Base-by-base conservation (phyloP, 2,888 invertebrate genomes). In the Ferdinandea cuprea region DNA sequence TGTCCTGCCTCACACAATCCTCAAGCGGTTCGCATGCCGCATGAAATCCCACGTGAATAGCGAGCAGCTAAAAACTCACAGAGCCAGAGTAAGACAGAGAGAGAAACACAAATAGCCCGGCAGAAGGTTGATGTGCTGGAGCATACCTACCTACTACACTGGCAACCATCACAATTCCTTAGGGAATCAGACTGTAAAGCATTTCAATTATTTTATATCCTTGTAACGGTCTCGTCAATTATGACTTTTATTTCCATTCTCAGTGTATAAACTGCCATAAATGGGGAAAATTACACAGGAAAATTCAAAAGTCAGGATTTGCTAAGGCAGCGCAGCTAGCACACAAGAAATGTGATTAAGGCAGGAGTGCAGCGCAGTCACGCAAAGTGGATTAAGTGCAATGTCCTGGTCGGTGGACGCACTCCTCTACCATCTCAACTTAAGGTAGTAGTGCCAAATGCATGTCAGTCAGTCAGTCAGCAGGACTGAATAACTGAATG, bases 131-230 rank as follows among this genome's bases (percentile, higher is more conserved):
- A 11, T 9, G 11, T 13, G 44, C 8, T n/a, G 30, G 32, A 37
- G 42, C 19, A 9, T 9, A 4, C 9, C 3, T n/a, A n/a, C n/a
- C n/a, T n/a, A n/a, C n/a, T n/a, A n/a, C n/a, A n/a, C n/a, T n/a
- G n/a, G 44, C 17, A 58, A 61, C 61, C 77, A 77, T 52, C 44
- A 73, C 77, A 78, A 58, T 83, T 73, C 83, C 61, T 68, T 40
- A 48, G 63, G 73, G 83, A 83, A 83, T 78, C 78, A 72, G 78
- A 78, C 78, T 78, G 78, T 83, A 83, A 83, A 78, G 83, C 83
- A 83, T 83, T 83, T 83, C 78, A 83, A 83, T 83, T 83, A 83
- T 83, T 83, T 83, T 83, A 83, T 83, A 83, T 83, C 78, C 78
- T 83, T 78, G 78, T 83, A 83, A 83, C 78, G 66, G 83, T 83